Conservation (phyloP, 2,113 vertebrate species). For the Ascaphus truei region DNA sequence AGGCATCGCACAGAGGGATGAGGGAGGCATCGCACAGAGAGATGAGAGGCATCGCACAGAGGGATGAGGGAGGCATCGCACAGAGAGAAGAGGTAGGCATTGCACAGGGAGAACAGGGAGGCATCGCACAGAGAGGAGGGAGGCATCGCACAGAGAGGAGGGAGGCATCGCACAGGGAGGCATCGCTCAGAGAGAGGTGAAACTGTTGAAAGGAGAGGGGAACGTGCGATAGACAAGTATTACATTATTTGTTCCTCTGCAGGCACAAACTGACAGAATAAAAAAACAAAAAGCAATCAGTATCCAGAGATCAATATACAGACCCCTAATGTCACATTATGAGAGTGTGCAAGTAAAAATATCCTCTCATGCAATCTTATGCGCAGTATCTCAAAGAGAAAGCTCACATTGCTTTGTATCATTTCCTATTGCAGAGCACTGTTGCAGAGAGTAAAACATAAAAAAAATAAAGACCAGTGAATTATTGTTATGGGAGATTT, state of each 20-base stretch:
- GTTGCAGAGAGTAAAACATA: conserved; percentile 25
- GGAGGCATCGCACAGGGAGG: neutral
- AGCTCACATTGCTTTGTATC: neutral
- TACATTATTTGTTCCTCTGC: neutral
- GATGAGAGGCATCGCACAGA: too few relatives aligned
- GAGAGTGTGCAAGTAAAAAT: conserved; percentile 18
- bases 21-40: too few relatives aligned
- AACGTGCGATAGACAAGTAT: neutral
- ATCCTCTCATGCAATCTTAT: conserved; percentile 3
- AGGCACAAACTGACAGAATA: neutral
- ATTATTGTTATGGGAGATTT: conserved; percentile 68
- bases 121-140: neutral
- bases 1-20: too few relatives aligned
- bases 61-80: too few relatives aligned
- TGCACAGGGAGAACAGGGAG: too few relatives aligned
- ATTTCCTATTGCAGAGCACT: conserved; percentile 30
- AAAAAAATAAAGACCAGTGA: conserved; percentile 40
- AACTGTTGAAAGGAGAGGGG: neutral
- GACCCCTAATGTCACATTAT: conserved; percentile 18
- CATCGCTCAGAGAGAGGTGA: neutral
- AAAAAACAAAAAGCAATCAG: neutral
- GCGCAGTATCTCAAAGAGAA: neutral
- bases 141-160: neutral
- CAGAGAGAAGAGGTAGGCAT: too few relatives aligned
- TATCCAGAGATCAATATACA: conserved; percentile 14